Evolutionary conservation across 2,888 invertebrate species (phyloP), one percentile per base, ranked within the genome.

Genomic region (Hypolimnas misippus): DNA sequence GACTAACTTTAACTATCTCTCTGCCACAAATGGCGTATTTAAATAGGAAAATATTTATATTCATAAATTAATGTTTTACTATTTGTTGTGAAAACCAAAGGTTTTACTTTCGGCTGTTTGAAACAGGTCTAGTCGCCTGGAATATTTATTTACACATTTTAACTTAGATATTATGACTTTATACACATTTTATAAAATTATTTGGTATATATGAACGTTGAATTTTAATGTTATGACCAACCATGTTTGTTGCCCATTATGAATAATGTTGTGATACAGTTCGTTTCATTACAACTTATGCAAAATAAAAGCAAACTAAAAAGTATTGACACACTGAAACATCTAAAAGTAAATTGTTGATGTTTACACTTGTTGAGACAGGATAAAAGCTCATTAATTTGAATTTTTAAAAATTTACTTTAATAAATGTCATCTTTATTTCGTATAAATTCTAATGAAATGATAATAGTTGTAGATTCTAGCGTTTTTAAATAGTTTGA

Each of bases 1-100:
- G 51, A 19, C 16, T 52, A 40, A 29, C 19, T 14, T 2, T 35
- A 31, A 44, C 1, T 40, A 75, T 75, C 71, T 74, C 86, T 87
- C 87, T 86, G 88, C 88, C 89, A 80, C 65, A 70, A 77, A 82
- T 77, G 86, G 87, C 87, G 84, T 89, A 83, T 80, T 80, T 79
- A 80, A 78, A 75, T 61, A 54, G 40, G 61, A 60, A 60, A 51
- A 54, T 56, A 65, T 57, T 66, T 72, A 70, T 74, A 72, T 73
- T 73, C 73, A 72, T 19, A 46, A 73, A 73, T 76, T 70, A 72
- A 74, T 62, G 67, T 74, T 73, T 73, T 72, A 73, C 74, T 57
- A 71, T 76, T 77, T 82, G 83, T 86, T 86, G 84, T 84, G 79
- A 75, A 77, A 87, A 89, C 91, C 89, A 91, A 91, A 89, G 89